These are phyloP conservation scores for Antedon mediterranea DNA, from an alignment of 53 echinoderm and acorn worm species.

Conservation along the genomic window DNA sequence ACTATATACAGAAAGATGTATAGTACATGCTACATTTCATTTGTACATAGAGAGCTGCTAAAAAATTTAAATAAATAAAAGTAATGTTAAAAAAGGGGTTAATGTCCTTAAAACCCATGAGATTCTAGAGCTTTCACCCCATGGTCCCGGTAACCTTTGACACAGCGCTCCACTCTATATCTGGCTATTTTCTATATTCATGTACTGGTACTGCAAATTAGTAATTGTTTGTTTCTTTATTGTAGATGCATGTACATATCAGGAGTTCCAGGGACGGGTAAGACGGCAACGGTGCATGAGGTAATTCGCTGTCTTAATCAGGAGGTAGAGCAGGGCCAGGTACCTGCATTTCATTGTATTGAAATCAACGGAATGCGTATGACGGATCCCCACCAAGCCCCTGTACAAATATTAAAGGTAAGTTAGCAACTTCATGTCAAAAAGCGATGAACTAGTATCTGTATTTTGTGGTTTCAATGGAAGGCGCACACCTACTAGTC, in stretches of 20 bases:
- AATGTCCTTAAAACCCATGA: too few relatives aligned
- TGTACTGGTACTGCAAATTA: too few relatives aligned
- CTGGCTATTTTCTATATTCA: too few relatives aligned
- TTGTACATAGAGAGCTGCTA: not conserved
- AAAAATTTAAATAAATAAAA: too few relatives aligned
- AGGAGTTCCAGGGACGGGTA: slow-evolving; percentile 94
- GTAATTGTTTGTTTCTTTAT: not conserved
- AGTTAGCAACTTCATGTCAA: not conserved
- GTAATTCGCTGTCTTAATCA: slow-evolving; percentile 48
- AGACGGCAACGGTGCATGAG: slow-evolving; percentile 89
- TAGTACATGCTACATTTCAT: not conserved
- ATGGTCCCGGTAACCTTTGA: too few relatives aligned
- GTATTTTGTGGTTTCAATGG: too few relatives aligned
- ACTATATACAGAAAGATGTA: not conserved
- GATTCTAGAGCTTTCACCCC: too few relatives aligned
- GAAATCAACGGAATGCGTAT: slow-evolving; percentile 96
- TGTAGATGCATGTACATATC: slow-evolving; percentile 93
- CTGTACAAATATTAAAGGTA: slow-evolving; percentile 93
- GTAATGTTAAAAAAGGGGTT: not conserved
- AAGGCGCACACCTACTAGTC: too few relatives aligned
- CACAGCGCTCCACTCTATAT: too few relatives aligned
- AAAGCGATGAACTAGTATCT: too few relatives aligned
- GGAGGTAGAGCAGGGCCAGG: slow-evolving; percentile 35
- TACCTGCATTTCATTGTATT: slow-evolving; percentile 58
- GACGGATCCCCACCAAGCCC: slow-evolving; percentile 90